These are phyloP conservation scores for Caretta caretta DNA, from an alignment of 2,113 vertebrate species.

Conservation along the genomic window DNA sequence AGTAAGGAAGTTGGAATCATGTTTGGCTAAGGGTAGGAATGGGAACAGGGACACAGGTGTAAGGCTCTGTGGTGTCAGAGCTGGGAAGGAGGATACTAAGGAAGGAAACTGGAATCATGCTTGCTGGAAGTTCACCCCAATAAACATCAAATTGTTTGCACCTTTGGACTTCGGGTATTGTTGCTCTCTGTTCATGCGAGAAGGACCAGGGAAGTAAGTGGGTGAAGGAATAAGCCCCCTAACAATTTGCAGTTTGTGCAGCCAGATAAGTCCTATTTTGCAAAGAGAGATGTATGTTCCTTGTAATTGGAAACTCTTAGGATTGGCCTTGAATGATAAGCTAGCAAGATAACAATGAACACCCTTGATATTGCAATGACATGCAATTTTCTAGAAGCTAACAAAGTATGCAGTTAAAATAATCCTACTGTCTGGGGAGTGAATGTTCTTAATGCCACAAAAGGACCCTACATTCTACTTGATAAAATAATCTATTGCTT, in stretches of 20 bases:
- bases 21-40: no score
- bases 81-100: no score
- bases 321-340: background rate
- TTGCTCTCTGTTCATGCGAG: no score
- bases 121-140: no score
- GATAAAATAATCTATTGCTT: background rate
- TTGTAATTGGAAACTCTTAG: background rate
- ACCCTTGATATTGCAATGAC: background rate
- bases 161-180: no score
- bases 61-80: no score
- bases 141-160: no score
- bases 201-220: no score
- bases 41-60: no score
- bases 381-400: accelerated
- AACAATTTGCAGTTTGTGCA: background rate
- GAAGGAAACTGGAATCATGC: no score
- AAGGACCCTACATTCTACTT: background rate
- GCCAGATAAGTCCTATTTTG: background rate
- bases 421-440: background rate
- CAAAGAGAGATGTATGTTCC: background rate
- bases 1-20: no score
- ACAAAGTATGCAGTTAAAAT: background rate
- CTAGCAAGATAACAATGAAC: background rate
- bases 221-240: no score
- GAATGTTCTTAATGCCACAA: background rate